A percentile compares a stretch with the other conserved stretches of the same genome.
phyloP scores from a whole-genome alignment of 2,888 invertebrate genomes.

The Hybos culiciformis region DNA sequence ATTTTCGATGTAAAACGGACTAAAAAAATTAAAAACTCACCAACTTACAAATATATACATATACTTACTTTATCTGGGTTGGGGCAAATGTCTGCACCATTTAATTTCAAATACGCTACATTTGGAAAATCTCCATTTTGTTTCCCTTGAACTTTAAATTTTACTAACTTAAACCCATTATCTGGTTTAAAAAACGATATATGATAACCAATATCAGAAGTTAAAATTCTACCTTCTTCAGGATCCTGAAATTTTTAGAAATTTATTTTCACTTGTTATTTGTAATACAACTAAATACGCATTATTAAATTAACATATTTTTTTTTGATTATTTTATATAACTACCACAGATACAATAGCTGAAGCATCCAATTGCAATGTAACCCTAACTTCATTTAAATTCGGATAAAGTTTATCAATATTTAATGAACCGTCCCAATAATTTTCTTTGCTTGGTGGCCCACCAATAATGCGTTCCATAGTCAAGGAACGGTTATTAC shows the following conservation, averaged over 20 bases:
- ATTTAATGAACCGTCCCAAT: conserved; percentile 7
- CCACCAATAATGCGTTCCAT: conserved; percentile 4
- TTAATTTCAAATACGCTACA: conserved; percentile 6
- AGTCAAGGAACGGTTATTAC: conserved; percentile 6
- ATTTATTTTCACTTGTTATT: too few species aligned
- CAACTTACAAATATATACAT: too few species aligned
- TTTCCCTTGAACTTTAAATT: conserved; percentile 8
- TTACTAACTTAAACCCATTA: conserved; percentile 1
- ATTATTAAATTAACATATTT: neutral
- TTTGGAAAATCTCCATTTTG: conserved; percentile 7
- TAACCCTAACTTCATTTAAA: conserved; percentile 4
- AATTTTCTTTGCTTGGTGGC: conserved; percentile 11
- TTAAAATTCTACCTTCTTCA: conserved; percentile 3
- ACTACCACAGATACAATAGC: conserved; percentile 2
- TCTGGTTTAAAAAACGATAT: conserved; percentile 6
- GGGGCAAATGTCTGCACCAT: conserved; percentile 10
- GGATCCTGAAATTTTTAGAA: conserved; percentile 1
- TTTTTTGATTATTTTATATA: neutral
- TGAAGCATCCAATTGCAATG: neutral
- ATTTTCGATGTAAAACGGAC: too few species aligned
- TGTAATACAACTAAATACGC: too few species aligned
- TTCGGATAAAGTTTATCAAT: conserved; percentile 7
- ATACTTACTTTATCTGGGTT: neutral
- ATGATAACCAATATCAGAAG: neutral
- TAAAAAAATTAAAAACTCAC: too few species aligned